Conservation (phyloP, 1,140 invertebrate species). For the Trinorchestia longiramus region DNA sequence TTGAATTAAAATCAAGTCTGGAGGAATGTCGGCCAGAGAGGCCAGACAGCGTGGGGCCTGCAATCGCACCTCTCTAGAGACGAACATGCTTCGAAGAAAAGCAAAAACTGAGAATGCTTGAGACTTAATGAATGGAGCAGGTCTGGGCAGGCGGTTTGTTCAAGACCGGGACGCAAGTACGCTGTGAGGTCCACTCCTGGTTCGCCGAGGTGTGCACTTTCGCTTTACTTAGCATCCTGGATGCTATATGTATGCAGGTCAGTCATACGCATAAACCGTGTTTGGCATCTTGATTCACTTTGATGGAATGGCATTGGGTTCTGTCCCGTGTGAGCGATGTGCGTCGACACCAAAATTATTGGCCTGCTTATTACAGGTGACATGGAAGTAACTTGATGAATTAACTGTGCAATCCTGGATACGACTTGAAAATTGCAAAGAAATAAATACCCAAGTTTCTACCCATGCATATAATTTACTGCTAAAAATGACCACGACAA, state of each 20-base stretch:
- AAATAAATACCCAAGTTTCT: background rate
- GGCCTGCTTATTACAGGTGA: background rate
- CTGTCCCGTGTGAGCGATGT: background rate
- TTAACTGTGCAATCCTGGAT: background rate
- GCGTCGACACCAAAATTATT: background rate
- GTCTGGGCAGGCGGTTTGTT: background rate
- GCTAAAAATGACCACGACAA: background rate
- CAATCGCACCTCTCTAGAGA: background rate
- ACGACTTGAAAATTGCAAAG: background rate
- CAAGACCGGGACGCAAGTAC: background rate
- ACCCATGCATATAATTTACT: background rate
- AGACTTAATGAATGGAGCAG: conserved; percentile 2
- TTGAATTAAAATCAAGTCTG: background rate
- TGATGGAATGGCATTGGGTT: background rate
- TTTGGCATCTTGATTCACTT: background rate
- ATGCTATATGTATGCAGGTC: background rate
- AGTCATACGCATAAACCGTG: background rate
- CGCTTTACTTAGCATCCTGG: background rate
- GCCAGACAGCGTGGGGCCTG: conserved; percentile 36
- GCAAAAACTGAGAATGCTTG: background rate
- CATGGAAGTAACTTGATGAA: background rate
- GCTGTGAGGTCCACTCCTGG: background rate
- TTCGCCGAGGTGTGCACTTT: background rate
- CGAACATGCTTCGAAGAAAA: background rate
- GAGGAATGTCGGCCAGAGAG: conserved; percentile 3